Base-by-base conservation (phyloP, 2,888 invertebrate genomes). In the Cheilosia pagana region DNA sequence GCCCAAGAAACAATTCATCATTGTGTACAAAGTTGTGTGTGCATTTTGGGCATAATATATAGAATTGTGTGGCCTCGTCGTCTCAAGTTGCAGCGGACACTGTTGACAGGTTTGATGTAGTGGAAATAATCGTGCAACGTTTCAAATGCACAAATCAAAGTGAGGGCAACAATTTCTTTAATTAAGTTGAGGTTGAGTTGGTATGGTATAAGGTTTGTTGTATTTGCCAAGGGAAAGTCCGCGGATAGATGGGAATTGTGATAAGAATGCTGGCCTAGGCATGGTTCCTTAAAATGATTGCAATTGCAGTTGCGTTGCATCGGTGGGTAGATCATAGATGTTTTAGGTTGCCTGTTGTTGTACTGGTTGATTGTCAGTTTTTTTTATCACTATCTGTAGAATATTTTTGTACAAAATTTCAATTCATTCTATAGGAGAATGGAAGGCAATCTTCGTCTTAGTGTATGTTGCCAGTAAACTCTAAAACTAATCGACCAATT, bases 31-130 rank as follows among this genome's bases (percentile, higher is more conserved):
- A 21, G 23, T 45, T 52, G 19, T 2, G 50, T 50, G 41, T 43
- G 28, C 25, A 39, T 35, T 71, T 78, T 43, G n/a, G 57, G 23
- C 63, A 45, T 28, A 12, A 19, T 25, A 14, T n/a, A n/a, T 45
- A 8, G 8, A 39, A 57, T 57, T 67, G 68, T 79, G 68, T 59
- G 63, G 31, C 67, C 48, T 48, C 25, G 74, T 48, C 25, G 74
- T 75, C 52, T 65, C 65, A 70, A 70, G 75, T 71, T 85, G 81
- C 81, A 85, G 39, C 75, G 71, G 41, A 55, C 68, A 63, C 65
- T 71, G 85, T 70, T 85, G 85, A 85, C 85, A 85, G 85, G 81
- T 85, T 85, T 85, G 85, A 85, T 85, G 75, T 85, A 85, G 81
- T 85, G 85, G 85, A 85, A 85, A 76, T 81, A 85, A 85, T 85